Evolutionary conservation across 2,888 invertebrate genomes (phyloP).

Genomic region (Machimus atricapillus): DNA sequence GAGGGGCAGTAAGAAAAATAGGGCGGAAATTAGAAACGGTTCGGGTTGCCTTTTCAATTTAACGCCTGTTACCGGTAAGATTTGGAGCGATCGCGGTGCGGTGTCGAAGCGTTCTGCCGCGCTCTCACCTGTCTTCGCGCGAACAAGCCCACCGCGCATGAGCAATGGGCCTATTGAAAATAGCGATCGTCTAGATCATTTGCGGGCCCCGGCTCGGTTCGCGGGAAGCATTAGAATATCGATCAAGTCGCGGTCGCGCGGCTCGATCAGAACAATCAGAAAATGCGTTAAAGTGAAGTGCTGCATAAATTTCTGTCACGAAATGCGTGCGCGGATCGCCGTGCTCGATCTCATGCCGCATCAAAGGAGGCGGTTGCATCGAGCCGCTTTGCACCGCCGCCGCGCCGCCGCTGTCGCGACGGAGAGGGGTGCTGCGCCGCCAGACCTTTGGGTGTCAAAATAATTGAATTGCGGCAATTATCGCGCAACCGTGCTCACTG

Average conservation of each 20-base stretch:
- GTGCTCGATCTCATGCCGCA: not conserved
- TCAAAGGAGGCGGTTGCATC: conserved; percentile 3
- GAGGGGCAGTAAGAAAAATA: conserved; percentile 7
- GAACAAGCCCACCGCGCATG: not conserved
- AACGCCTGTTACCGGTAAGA: not conserved
- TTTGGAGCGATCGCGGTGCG: not conserved
- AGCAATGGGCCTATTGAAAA: not conserved
- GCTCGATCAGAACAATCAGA: conserved; percentile 39
- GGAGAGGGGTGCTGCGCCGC: not conserved
- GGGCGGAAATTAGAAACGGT: conserved; percentile 24
- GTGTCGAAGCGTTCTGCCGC: not conserved
- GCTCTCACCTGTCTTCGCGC: not conserved
- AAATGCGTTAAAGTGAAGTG: conserved; percentile 30
- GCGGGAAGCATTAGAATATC: not conserved
- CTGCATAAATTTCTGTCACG: conserved; percentile 24
- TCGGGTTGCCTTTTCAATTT: conserved; percentile 20
- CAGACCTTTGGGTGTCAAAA: conserved; percentile 35
- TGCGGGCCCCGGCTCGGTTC: not conserved
- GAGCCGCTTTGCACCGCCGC: not conserved
- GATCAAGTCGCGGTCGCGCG: not conserved
- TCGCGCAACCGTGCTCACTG: conserved; percentile 15
- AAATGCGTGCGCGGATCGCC: conserved; percentile 30
- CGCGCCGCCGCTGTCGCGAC: not conserved
- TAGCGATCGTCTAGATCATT: not conserved
- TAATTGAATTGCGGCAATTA: conserved; percentile 35